These are phyloP conservation scores for Anabacerthia variegaticeps DNA, from an alignment of 2,797 vertebrate species.

Conservation along the genomic window DNA sequence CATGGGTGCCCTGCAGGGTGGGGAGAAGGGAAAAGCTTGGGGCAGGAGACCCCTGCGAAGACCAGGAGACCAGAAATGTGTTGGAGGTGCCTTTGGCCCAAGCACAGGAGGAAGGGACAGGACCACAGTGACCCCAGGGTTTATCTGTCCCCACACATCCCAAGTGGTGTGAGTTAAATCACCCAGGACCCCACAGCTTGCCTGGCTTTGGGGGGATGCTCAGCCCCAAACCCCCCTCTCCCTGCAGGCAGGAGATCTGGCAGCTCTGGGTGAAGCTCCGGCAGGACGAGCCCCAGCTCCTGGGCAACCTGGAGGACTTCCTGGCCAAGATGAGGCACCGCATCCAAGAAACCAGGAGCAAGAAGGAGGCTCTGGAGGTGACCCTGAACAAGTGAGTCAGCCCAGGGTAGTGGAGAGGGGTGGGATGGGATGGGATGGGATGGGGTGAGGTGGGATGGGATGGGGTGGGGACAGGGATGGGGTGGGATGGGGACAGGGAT, in stretches of 20 bases:
- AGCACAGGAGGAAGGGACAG: background rate
- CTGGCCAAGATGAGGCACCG: constrained; percentile 73
- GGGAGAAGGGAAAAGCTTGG: background rate
- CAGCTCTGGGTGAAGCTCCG: constrained; percentile 76
- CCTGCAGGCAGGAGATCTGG: constrained; percentile 75
- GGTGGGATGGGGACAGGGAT: too few species aligned
- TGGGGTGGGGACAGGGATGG: too few species aligned
- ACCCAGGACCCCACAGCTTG: too few species aligned
- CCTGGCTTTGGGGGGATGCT: background rate
- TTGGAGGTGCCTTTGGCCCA: background rate
- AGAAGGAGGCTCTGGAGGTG: constrained; percentile 71
- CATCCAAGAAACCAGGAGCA: constrained; percentile 65
- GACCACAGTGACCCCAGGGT: background rate
- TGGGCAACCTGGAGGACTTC: constrained; percentile 74
- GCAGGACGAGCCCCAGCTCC: constrained; percentile 74
- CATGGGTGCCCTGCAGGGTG: background rate
- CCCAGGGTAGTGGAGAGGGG: rapidly evolving
- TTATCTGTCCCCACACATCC: background rate
- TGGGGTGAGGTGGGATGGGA: too few species aligned
- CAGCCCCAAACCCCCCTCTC: background rate
- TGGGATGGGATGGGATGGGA: background rate
- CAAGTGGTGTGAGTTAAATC: background rate
- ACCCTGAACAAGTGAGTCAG: constrained; percentile 74
- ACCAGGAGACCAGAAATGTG: background rate
- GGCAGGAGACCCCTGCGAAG: background rate